Base-by-base conservation (phyloP, 1,140 invertebrate genomes). In the Holcopasites calliopsidis region DNA sequence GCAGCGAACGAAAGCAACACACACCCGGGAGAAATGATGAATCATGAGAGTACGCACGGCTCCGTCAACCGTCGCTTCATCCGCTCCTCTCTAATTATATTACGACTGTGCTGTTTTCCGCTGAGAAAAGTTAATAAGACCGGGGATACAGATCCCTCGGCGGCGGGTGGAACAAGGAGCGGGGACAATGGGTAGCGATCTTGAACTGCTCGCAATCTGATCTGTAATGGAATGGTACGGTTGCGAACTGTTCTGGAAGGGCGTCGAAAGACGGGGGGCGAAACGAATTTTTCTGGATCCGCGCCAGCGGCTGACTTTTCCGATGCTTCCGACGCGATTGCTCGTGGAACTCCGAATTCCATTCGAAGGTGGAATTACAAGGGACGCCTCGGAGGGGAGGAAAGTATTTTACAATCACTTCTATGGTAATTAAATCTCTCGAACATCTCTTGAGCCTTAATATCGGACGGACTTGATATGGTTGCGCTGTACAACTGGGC, bases 141-240 rank as follows among this genome's bases (percentile, higher is more conserved):
- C n/a, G 42, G 42, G n/a, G 16, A 49, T 49, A 1, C n/a, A 57
- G 35, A 26, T 44, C 21, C 18, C 3, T 49, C n/a, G 16, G 13
- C 7, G 1, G 11, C 3, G 7, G 8, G 47, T 18, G 35, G 8
- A 35, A 4, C 3, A 23, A 3, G 16, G 11, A 5, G 8, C 18
- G 10, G 13, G 23, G 4, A 16, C 8, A 28, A 40, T 1, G 16
- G 31, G 16, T 21, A 40, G 35, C 16, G 35, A 60, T 69, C 66
- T 18, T 3, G 38, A 31, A 18, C 0, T 16, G 21, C 4, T 18
- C 2, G 55, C 10, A 61, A 72, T 62, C 44, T 21, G 44, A 40
- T 50, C 44, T 38, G 57, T 50, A 50, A 62, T 70, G 33, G 33
- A 50, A 49, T 23, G 8, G 23, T n/a, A 52, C 44, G 23, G 62